phyloP scores from a whole-genome alignment of 2,888 invertebrate genomes.

The Trachelus troglodyta region DNA sequence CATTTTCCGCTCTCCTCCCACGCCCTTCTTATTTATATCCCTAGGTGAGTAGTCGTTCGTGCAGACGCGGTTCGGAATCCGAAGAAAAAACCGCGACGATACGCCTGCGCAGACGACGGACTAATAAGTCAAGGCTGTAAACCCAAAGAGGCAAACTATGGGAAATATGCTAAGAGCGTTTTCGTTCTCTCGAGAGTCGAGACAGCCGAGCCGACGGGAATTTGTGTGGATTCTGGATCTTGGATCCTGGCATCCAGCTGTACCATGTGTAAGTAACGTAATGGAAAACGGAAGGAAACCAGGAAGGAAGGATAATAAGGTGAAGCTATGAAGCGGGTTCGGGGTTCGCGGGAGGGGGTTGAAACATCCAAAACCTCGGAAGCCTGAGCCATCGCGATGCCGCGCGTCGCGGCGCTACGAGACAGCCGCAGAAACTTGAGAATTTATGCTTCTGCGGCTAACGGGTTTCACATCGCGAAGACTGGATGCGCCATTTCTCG shows the following conservation, averaged over 20 bases:
- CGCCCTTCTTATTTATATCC: not conserved
- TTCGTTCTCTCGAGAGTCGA: not conserved
- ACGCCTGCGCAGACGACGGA: not conserved
- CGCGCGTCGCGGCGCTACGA: conserved; percentile 15
- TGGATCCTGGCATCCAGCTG: conserved; percentile 11
- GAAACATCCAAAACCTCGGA: not conserved
- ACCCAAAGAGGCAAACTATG: conserved; percentile 1
- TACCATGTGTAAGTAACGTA: conserved; percentile 42
- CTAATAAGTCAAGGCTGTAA: not conserved
- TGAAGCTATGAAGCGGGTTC: conserved; percentile 8
- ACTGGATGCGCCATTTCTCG: not conserved
- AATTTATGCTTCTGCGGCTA: conserved; percentile 46
- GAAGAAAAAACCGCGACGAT: not conserved
- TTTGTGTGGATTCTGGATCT: not conserved
- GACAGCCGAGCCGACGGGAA: not conserved
- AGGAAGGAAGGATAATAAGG: conserved; percentile 38
- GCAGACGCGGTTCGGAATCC: not conserved
- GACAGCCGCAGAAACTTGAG: conserved; percentile 57
- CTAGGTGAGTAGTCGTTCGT: not conserved
- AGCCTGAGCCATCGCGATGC: not conserved
- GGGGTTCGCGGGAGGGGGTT: conserved; percentile 2
- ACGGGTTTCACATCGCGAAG: not conserved
- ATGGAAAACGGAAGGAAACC: conserved; percentile 42
- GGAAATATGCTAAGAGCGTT: conserved; percentile 2
- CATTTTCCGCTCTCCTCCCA: not conserved